Base-by-base conservation (phyloP, 2,888 invertebrate species). In the Diarsia rubi region DNA sequence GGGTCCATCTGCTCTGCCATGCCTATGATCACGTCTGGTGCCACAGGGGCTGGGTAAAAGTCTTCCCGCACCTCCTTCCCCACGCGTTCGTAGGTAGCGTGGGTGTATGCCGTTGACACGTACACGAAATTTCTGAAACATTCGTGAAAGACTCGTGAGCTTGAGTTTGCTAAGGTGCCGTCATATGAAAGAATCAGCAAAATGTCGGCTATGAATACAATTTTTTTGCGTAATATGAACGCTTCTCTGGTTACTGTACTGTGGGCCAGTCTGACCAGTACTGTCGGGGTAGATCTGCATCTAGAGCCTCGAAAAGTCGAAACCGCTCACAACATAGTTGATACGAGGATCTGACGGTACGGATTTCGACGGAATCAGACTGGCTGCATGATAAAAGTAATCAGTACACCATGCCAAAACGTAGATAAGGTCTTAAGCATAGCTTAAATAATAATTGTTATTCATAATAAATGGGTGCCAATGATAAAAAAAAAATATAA, bases 21-120 rank as follows among this genome's bases (percentile, higher is more conserved):
- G 14, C 16, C 11, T 81, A 91, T 88, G 37, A 91, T 67, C 3
- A 81, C 79, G 1, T 80, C 57, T 8, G 91, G 90, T 0, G 76
- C 42, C 0, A 89, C 16, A 0, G 90, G 87, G 14, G 75, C 42
- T 0, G 85, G 83, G 72, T 91, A 90, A 75, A 84, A 91, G 37
- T 86, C 42, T 44, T 91, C 91, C 0, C 60, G 5, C 0, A 91
- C 82, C 0, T 82, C 76, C 0, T 57, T 52, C 0, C 83, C 79
- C 6, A 71, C n/a, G 8, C 78, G 82, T 0, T 79, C 66, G 0
- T 3, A 5, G 0, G 83, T 89, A 0, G 87, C 97, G 81, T 98
- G 97, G 0, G 97, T 94, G 74, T 86, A 91, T 0, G 91, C 90
- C 1, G 91, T 91, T 0, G 91, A 91, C 0, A 91, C 83, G 69